Evolutionary conservation across 2,113 vertebrate species (phyloP).

Genomic region (Cairina moschata): DNA sequence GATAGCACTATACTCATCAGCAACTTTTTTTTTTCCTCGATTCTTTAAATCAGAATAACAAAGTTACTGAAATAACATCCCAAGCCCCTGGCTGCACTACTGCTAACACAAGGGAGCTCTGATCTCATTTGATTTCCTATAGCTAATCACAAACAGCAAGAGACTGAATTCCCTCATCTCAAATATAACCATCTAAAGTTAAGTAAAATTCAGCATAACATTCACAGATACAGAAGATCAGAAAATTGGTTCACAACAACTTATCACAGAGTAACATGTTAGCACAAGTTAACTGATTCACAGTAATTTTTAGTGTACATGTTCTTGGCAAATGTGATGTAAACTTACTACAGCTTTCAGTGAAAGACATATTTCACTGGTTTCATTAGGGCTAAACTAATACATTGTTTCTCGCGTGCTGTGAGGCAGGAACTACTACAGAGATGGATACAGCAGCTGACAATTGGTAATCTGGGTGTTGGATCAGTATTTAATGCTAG

Average conservation of each 20-base stretch:
- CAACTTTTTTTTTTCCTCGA: not conserved
- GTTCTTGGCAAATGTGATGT: conserved; percentile 1
- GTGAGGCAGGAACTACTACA: not conserved
- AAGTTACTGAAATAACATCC: not conserved
- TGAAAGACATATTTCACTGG: not conserved
- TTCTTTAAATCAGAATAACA: not conserved
- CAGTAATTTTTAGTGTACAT: conserved; percentile 36
- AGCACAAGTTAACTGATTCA: conserved; percentile 52
- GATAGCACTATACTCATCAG: not conserved
- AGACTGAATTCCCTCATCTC: not conserved
- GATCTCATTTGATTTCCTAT: not conserved
- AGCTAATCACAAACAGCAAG: conserved; percentile 8
- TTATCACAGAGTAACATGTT: conserved; percentile 28
- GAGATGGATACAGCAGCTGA: not conserved
- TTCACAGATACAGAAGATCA: conserved; percentile 8
- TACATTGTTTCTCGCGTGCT: not conserved
- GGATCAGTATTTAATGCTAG: not conserved
- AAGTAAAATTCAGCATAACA: not conserved
- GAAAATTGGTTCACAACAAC: conserved; percentile 42
- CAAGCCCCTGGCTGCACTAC: not conserved
- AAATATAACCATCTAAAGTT: not conserved
- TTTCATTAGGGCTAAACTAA: conserved; percentile 33
- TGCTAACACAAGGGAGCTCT: not conserved
- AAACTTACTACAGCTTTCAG: conserved; percentile 15
- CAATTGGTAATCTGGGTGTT: not conserved